Evolutionary conservation across 2,113 vertebrate genomes (phyloP), one percentile per base, ranked within the genome.

Genomic region (Typhlomys cinereus): DNA sequence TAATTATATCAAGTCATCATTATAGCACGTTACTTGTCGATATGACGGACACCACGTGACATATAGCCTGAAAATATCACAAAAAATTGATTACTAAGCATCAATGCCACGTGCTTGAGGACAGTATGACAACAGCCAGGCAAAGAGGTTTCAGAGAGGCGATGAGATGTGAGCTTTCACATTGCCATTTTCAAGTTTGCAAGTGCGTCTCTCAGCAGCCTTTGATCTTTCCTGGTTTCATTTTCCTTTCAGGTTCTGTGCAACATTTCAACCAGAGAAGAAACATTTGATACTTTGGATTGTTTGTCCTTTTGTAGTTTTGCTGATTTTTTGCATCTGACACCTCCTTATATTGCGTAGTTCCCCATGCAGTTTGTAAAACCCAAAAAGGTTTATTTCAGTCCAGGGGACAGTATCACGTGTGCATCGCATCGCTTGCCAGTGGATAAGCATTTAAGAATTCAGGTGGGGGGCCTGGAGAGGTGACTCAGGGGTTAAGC

Each of bases 301-400:
- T 92, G 74, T 90, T 75, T 61, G 59, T 90, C 73, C 91, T 94
- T 94, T 94, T 91, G 83, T 67, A 95, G 88, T 34, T 74, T 90
- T 86, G 85, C 74, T 94, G 88, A 85, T 95, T 74, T n/a, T 92
- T 84, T 71, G 85, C n/a, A 25, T 96, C 95, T 96, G 79, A 85
- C 59, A 85, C 82, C 11, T 92, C 88, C 44, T 75, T 88, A 62
- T 13, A 41, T 80, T 95, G 34, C 86, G 74, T 67, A 83, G 90
- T 94, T 96, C 96, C 94, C 89, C 81, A 15, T 69, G 69, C 74
- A 94, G 87, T 79, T 73, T 90, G 90, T 78, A 86, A 95, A 92
- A 92, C 10, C 25, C 29, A 23, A 14, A 89, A 70, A 88, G 66
- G 74, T 78, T 94, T 96, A 94, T 90, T 94, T 95, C 81, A 67